Percentiles rank a stretch among this genome's conserved stretches.
Conservation (phyloP, 23 tunicate species). For the Ascidia mentula region DNA sequence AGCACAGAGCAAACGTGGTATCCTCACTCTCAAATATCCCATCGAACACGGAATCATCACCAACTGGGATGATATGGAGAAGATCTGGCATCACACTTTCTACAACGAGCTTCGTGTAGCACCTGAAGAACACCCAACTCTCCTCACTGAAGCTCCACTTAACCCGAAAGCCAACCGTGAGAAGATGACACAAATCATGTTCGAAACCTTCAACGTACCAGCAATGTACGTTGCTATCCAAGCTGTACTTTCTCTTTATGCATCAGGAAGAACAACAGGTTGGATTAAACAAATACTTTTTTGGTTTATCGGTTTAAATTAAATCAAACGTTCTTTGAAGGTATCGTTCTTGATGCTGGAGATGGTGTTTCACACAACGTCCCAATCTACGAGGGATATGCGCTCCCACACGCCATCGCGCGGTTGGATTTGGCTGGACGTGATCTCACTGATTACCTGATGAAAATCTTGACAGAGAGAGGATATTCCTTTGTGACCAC, state of each 20-base stretch:
- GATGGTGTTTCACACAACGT: slow-evolving; percentile 64
- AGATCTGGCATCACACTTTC: slow-evolving; percentile 99
- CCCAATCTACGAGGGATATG: not conserved
- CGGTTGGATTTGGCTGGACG: slow-evolving; percentile 29
- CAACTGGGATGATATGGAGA: slow-evolving; percentile 99
- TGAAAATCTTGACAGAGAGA: slow-evolving; percentile 41
- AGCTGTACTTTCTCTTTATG: slow-evolving; percentile 27
- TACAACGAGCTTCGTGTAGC: slow-evolving; percentile 95
- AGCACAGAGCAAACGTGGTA: slow-evolving; percentile 91
- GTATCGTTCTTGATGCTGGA: slow-evolving; percentile 61
- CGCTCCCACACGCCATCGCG: slow-evolving; percentile 13
- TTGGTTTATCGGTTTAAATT: no score
- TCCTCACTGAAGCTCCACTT: slow-evolving; percentile 93
- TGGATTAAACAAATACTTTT: not conserved
- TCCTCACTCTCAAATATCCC: slow-evolving; percentile 85
- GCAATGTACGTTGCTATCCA: not conserved
- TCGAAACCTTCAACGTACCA: slow-evolving; percentile 58
- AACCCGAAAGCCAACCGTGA: slow-evolving; percentile 75
- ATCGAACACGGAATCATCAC: slow-evolving; percentile 96
- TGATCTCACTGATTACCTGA: slow-evolving; percentile 27
- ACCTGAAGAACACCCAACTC: slow-evolving; percentile 92
- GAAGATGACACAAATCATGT: slow-evolving; percentile 59
- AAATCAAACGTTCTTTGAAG: no score
- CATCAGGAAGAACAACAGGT: slow-evolving; percentile 31
- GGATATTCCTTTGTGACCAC: slow-evolving; percentile 39